These are phyloP conservation scores for Melanotus villosus DNA, from an alignment of 2,888 invertebrate species.

Conservation along the genomic window DNA sequence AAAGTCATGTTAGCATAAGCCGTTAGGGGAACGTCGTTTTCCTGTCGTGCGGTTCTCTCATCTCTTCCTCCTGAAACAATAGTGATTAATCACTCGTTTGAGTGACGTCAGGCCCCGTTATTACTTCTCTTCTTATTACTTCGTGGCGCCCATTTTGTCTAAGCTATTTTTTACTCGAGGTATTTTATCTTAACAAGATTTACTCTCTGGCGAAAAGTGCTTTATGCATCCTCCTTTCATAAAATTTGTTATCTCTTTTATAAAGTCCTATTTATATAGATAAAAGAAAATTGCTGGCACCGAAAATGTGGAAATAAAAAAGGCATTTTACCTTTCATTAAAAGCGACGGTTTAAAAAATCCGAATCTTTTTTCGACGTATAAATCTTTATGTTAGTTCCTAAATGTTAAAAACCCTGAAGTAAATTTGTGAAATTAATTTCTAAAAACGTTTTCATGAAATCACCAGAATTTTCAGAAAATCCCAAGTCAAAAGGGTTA, in stretches of 20 bases:
- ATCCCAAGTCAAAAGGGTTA: no score
- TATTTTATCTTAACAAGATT: conserved; percentile 36
- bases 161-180: conserved; percentile 32
- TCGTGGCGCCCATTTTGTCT: conserved; percentile 30
- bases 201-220: conserved; percentile 24
- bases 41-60: conserved; percentile 21
- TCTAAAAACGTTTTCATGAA: no score
- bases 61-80: conserved; percentile 39
- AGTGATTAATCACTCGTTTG: conserved; percentile 50
- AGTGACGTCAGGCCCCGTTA: conserved; percentile 42
- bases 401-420: no score
- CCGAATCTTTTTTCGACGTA: neutral
- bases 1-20: conserved; percentile 34
- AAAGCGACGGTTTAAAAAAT: neutral
- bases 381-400: no score
- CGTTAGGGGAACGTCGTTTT: conserved; percentile 15
- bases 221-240: conserved; percentile 20
- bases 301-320: conserved; percentile 12
- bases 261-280: conserved; percentile 14
- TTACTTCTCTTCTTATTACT: conserved; percentile 37
- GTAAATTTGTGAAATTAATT: no score
- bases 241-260: conserved; percentile 21
- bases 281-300: conserved; percentile 15
- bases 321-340: neutral
- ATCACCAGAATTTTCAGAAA: no score